phyloP scores from a whole-genome alignment of 64 coral and sea anemone species.

The Dendronephthya gigantea region DNA sequence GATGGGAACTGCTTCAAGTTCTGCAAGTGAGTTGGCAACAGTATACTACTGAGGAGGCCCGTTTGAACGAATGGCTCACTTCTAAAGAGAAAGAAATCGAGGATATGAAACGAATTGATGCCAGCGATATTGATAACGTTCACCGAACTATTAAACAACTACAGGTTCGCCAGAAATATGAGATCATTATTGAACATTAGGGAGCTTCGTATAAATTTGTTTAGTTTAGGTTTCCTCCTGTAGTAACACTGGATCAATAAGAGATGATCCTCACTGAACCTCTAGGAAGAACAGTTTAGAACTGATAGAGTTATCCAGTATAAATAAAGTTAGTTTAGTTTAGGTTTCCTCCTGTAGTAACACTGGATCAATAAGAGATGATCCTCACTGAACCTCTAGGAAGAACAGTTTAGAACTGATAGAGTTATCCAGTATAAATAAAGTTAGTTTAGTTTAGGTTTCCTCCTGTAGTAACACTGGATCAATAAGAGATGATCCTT shows the following conservation, averaged over 20 bases:
- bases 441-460: no score
- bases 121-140: constrained; percentile 57
- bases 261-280: no score
- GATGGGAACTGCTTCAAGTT: constrained; percentile 80
- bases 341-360: no score
- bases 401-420: no score
- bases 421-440: no score
- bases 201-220: not conserved
- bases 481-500: not conserved
- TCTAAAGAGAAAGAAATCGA: constrained; percentile 81
- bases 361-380: no score
- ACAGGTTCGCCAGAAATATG: not conserved
- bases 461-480: no score
- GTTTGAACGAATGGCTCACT: constrained; percentile 64
- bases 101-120: constrained; percentile 58
- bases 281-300: no score
- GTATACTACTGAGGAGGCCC: constrained; percentile 70
- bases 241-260: no score
- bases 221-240: no score
- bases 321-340: no score
- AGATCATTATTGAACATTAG: not conserved
- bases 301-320: no score
- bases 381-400: not conserved
- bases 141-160: not conserved
- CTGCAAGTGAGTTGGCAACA: constrained; percentile 87